Evolutionary conservation across 2,113 vertebrate genomes (phyloP), one percentile per base, ranked within the genome.

Genomic region (Alaudala cheleensis): DNA sequence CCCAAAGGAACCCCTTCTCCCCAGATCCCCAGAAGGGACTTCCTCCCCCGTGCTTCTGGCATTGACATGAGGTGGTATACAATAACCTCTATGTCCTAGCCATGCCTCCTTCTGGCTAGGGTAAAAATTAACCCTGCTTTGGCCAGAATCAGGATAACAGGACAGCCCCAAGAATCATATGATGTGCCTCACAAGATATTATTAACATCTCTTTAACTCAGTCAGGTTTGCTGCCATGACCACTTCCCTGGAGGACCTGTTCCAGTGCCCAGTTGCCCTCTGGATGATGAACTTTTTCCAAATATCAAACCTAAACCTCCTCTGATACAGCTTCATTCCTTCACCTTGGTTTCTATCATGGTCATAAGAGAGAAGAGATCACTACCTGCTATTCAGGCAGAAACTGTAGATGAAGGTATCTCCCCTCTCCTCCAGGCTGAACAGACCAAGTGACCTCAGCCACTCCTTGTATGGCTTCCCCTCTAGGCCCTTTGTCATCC

Each of bases 11-110:
- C 6, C 2, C 3, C n/a, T 45, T 45, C 8, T 45, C 19, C 26
- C 20, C 0, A 0, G 37, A 61, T 45, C 19, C 26, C 20, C 0
- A 0, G 37, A 61, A 31, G 39, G 3, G 33, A 11, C 2, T 51
- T 22, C 3, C 5, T 45, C 42, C 5, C 4, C 5, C 1, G 12
- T 8, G 7, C 23, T 16, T 45, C 28, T 33, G n/a, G 28, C n/a
- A 24, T 20, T n/a, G 64, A 20, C 6, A 39, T 29, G 39, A 53
- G 10, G 12, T 16, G 10, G 12, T 29, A 45, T 2, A 28, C 12
- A 53, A 24, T n/a, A 61, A 39, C 6, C 8, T 45, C 19, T 22
- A 15, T 22, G 18, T 78, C 54, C 47, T 39, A 61, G 28, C 23
- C 33, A n/a, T 45, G 33, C 5, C 23, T 8, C 12, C 39, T 60